A percentile compares a stretch with the other conserved stretches of the same genome.
phyloP scores from a whole-genome alignment of 2,113 vertebrate species.

The Ascaphus truei region DNA sequence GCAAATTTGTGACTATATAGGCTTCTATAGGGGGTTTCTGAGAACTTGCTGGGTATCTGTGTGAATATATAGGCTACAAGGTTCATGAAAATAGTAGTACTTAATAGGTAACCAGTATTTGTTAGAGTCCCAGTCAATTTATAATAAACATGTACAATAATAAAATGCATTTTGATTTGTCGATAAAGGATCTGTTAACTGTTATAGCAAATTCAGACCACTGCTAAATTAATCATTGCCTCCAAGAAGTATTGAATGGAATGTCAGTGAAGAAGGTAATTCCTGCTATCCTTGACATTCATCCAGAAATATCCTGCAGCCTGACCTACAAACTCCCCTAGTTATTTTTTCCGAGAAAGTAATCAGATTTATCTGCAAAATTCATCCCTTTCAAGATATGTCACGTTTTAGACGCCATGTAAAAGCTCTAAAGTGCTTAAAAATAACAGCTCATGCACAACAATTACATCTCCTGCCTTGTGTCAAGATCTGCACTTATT shows the following conservation, averaged over 20 bases:
- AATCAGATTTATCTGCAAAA: background rate
- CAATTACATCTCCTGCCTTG: background rate
- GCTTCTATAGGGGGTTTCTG: too few species aligned
- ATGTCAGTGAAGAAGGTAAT: background rate
- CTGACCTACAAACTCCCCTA: background rate
- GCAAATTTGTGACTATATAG: too few species aligned
- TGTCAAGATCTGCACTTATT: background rate
- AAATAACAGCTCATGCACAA: background rate
- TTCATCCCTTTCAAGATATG: background rate
- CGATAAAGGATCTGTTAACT: too few species aligned
- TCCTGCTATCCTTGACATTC: background rate
- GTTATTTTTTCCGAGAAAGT: background rate
- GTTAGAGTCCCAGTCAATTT: too few species aligned
- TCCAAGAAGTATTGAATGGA: background rate
- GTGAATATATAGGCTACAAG: too few species aligned
- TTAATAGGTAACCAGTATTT: too few species aligned
- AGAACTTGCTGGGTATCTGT: too few species aligned
- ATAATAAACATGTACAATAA: too few species aligned
- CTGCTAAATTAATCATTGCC: background rate
- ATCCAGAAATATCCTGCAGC: background rate
- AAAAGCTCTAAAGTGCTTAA: background rate
- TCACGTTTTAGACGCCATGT: too few species aligned
- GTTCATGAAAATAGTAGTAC: too few species aligned
- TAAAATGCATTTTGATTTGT: too few species aligned
- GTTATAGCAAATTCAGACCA: too few species aligned